Evolutionary conservation across 2,113 vertebrate genomes (phyloP).

Genomic region (Ellobius talpinus): DNA sequence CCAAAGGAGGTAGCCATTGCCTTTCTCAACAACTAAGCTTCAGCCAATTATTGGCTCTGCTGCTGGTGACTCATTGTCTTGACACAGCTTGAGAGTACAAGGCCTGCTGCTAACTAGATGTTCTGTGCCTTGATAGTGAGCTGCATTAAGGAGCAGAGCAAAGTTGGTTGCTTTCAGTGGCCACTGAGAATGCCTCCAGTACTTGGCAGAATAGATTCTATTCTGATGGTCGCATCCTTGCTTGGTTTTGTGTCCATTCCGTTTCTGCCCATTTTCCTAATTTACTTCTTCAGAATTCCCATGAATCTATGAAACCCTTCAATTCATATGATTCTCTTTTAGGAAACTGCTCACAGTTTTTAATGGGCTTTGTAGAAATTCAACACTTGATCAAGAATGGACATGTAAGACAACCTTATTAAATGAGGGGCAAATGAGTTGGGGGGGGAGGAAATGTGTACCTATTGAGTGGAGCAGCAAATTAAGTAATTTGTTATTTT

Average conservation of each 20-base stretch:
- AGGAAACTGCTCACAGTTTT: background rate
- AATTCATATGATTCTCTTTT: background rate
- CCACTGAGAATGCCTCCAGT: background rate
- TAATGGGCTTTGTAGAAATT: background rate
- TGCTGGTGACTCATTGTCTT: background rate
- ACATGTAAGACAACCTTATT: background rate
- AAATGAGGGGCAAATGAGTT: background rate
- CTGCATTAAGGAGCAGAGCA: background rate
- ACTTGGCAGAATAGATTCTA: background rate
- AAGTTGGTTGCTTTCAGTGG: background rate
- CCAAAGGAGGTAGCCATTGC: background rate
- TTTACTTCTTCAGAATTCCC: background rate
- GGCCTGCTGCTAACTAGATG: background rate
- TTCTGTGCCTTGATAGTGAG: background rate
- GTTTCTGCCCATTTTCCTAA: background rate
- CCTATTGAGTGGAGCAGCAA: background rate
- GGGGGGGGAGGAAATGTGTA: background rate
- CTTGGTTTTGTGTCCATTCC: background rate
- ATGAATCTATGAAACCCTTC: background rate
- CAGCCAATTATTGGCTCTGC: background rate
- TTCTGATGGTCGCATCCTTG: background rate
- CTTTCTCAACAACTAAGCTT: background rate
- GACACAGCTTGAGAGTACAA: background rate
- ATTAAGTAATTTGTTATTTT: background rate
- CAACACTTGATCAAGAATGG: background rate